A percentile compares a stretch with the other conserved stretches of the same genome.
Evolutionary conservation across 2,113 vertebrate genomes (phyloP).

Genomic region (Tretioscincus oriximinensis): DNA sequence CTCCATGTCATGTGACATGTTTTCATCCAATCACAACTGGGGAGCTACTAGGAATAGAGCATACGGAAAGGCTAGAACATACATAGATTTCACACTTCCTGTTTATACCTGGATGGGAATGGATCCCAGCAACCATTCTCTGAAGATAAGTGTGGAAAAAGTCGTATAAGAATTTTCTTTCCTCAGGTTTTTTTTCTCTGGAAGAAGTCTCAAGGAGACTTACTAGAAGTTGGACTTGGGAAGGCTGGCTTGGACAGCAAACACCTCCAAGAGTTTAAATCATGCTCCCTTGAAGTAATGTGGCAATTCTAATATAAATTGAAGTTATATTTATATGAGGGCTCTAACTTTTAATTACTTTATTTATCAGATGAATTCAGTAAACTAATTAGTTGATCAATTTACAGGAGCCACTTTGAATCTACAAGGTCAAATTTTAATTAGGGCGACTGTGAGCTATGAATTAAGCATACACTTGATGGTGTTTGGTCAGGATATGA

Average conservation of each 20-base stretch:
- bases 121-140: too few species aligned
- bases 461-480: constrained; percentile 5
- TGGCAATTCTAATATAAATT: neutral
- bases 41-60: too few species aligned
- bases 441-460: neutral
- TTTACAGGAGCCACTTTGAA: neutral
- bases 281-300: neutral
- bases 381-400: constrained; percentile 2
- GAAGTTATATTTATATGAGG: neutral
- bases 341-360: neutral
- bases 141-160: too few species aligned
- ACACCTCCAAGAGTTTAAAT: neutral
- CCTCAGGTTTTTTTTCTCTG: too few species aligned
- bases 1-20: too few species aligned
- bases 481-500: neutral
- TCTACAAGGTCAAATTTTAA: constrained; percentile 6
- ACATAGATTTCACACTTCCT: too few species aligned
- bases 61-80: too few species aligned
- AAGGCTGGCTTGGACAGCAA: neutral
- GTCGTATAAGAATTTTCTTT: too few species aligned
- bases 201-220: too few species aligned
- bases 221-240: too few species aligned
- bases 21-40: too few species aligned
- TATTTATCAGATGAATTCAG: constrained; percentile 4
- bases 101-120: too few species aligned